Evolutionary conservation across 2,888 invertebrate genomes (phyloP).

Genomic region (Hypercompe scribonia): DNA sequence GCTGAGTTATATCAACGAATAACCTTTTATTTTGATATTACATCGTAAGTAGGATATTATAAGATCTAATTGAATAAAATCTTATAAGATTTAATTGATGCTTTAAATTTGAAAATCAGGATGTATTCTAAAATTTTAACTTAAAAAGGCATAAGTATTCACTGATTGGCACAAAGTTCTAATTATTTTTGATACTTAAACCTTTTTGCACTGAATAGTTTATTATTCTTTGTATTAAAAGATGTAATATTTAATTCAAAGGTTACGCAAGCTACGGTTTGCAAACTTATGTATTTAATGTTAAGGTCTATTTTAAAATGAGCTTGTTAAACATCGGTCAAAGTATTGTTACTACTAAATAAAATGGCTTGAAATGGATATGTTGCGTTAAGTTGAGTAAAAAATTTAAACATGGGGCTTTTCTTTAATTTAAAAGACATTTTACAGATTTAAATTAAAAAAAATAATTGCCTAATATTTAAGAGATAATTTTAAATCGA

Average conservation of each 20-base stretch:
- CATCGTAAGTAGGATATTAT: not conserved
- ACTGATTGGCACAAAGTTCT: not conserved
- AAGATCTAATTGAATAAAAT: not conserved
- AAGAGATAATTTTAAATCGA: too few species aligned
- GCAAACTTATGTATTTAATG: not conserved
- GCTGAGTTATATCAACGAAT: not conserved
- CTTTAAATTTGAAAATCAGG: too few species aligned
- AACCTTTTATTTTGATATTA: not conserved
- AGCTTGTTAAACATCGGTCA: not conserved
- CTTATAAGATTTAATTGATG: not conserved
- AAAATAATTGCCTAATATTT: too few species aligned
- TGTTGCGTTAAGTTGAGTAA: too few species aligned
- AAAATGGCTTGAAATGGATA: not conserved
- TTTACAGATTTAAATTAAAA: too few species aligned
- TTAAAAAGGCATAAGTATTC: too few species aligned
- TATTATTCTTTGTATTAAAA: not conserved
- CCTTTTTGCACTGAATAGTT: not conserved
- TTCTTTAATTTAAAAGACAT: not conserved
- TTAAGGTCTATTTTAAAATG: not conserved
- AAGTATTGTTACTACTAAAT: not conserved
- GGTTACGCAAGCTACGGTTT: not conserved
- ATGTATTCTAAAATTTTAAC: too few species aligned
- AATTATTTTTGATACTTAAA: not conserved
- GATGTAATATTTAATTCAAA: too few species aligned
- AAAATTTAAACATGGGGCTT: not conserved